Base-by-base conservation (phyloP, 23 tunicate species). In the Diplosoma virens region DNA sequence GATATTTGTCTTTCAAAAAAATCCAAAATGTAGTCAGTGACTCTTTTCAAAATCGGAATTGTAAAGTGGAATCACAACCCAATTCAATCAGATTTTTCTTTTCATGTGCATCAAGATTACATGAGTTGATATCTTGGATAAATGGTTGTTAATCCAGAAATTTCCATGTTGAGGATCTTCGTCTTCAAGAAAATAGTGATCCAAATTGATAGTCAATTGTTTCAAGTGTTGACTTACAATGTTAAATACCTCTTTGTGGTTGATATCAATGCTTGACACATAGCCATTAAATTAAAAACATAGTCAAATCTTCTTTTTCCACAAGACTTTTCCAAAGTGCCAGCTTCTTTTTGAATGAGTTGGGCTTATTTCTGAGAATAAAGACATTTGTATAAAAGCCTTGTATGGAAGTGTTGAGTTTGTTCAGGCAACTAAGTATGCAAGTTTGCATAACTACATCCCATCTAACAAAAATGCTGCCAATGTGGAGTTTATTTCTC, bases 141-240 rank as follows among this genome's bases (percentile, higher is more conserved):
- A 56, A 56, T 18, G 64, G 64, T 56, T 23, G 25, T 56, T 56
- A 23, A 56, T 56, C 64, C 22, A 56, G 64, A 56, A 23, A 21
- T 56, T 56, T 56, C 22, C 71, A 11, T 65, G 45, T 65, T 47
- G 47, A 22, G 71, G 71, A 65, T 65, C 18, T 22, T 65, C 71
- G 17, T 24, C 41, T 56, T 14, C 64, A 11, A 5, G 64, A 21
- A 56, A 56, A 56, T 14, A 56, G 24, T 21, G 64, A 16, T 56
- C 24, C 6, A 56, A 56, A 21, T 21, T 56, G 64, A 56, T 18
- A 56, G 64, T n/a, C 24, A 56, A 65, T 5, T 58, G 21, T 9
- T 58, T 58, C 45, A 65, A 28, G 71, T 65, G 71, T 65, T 56
- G 24, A 56, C 64, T 56, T 56, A 56, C 64, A 56, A 56, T 18